Percentiles rank a stretch among this genome's conserved stretches.
Conservation (phyloP, 2,113 vertebrate species). For the Grantiella picta region DNA sequence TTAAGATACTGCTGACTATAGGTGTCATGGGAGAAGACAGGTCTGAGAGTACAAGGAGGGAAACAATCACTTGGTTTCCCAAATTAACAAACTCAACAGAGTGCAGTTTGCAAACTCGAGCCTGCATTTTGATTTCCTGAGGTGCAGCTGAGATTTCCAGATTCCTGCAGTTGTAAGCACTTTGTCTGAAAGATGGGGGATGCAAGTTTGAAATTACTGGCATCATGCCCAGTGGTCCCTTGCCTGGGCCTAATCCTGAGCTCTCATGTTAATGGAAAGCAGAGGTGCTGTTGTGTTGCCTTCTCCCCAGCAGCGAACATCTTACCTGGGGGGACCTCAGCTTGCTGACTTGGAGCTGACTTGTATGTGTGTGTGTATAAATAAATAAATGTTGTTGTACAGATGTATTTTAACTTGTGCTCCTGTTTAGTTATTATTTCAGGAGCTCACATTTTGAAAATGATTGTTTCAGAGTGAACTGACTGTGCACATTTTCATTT, state of each 20-base stretch:
- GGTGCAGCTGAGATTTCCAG: background rate
- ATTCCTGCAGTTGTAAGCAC: background rate
- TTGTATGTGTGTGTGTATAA: background rate
- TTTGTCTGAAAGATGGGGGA: background rate
- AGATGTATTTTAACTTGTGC: background rate
- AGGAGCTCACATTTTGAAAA: background rate
- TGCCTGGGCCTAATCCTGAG: background rate
- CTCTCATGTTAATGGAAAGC: background rate
- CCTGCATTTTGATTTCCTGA: background rate
- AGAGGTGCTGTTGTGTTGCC: background rate
- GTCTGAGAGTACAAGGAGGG: background rate
- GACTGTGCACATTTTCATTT: accelerated
- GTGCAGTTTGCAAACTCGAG: accelerated
- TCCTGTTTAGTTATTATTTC: background rate
- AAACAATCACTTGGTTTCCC: background rate
- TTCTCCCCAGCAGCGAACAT: background rate
- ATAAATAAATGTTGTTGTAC: background rate
- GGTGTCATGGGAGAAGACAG: background rate
- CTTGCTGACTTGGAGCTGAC: background rate
- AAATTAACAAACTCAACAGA: background rate
- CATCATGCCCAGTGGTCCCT: accelerated
- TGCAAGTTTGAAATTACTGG: background rate
- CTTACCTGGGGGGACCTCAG: background rate
- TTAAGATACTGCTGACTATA: background rate
- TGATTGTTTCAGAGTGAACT: accelerated